phyloP scores from a whole-genome alignment of 1,140 invertebrate genomes.

The Pseudomyrmex cubaensis region DNA sequence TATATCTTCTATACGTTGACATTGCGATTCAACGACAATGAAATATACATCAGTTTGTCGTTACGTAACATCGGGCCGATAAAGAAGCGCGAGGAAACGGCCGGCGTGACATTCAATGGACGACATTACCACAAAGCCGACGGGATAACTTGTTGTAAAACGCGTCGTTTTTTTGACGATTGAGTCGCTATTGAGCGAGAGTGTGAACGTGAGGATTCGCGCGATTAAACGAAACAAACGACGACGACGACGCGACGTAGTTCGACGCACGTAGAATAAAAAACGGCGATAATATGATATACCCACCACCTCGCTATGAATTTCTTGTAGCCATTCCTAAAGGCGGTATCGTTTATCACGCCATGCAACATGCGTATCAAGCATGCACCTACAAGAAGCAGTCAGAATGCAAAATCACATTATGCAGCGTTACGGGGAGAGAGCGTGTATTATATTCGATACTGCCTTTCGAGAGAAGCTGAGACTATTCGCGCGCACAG shows the following conservation, averaged over 20 bases:
- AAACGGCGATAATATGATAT: conserved; percentile 56
- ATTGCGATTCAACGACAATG: conserved; percentile 32
- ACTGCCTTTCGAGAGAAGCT: conserved; percentile 15
- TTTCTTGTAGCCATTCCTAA: conserved; percentile 86
- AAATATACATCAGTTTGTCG: conserved; percentile 27
- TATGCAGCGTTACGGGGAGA: background rate
- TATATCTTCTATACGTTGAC: background rate
- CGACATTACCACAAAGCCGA: conserved; percentile 47
- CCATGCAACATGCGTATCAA: conserved; percentile 90
- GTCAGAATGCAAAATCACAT: conserved; percentile 56
- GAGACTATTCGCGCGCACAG: background rate
- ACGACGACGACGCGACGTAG: background rate
- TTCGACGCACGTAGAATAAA: background rate
- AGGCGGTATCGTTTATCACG: conserved; percentile 87
- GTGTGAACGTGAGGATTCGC: conserved; percentile 15
- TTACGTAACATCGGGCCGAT: conserved; percentile 45
- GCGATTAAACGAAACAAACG: conserved; percentile 23
- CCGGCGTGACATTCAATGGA: conserved; percentile 43
- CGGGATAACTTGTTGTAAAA: conserved; percentile 44
- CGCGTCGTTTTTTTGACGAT: background rate
- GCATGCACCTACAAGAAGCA: conserved; percentile 86
- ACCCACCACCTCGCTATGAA: conserved; percentile 82
- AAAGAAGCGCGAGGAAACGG: conserved; percentile 47
- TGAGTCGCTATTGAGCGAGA: background rate
- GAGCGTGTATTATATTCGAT: conserved; percentile 5